A percentile compares a stretch with the other conserved stretches of the same genome.
Evolutionary conservation across 2,888 invertebrate genomes (phyloP).

Genomic region (Leucozona laternaria): DNA sequence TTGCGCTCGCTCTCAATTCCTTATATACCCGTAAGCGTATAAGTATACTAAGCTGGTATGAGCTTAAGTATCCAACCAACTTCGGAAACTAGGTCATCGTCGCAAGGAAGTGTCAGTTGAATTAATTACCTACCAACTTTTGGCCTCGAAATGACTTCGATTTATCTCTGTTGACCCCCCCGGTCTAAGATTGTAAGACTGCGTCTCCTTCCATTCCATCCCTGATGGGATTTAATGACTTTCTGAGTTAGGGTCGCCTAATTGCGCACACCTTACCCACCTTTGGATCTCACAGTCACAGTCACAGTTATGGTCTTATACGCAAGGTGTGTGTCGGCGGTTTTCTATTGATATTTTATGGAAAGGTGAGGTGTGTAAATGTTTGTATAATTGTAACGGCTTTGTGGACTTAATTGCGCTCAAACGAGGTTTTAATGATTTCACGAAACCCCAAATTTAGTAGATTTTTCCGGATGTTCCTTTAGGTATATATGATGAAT

Average conservation of each 20-base stretch:
- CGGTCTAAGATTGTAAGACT: constrained; percentile 25
- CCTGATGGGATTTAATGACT: constrained; percentile 53
- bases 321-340: background rate
- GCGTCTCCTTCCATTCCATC: background rate
- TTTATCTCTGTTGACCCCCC: constrained; percentile 70
- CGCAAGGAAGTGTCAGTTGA: constrained; percentile 64
- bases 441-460: constrained; percentile 36
- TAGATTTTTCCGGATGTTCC: constrained; percentile 43
- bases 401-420: constrained; percentile 60
- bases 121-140: constrained; percentile 71
- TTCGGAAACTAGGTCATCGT: constrained; percentile 55
- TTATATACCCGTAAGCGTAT: too few species aligned
- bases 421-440: constrained; percentile 48
- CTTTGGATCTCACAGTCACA: background rate
- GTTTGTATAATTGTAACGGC: constrained; percentile 49
- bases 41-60: constrained; percentile 1
- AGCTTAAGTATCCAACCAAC: background rate
- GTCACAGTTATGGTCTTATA: too few species aligned
- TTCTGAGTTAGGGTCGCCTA: constrained; percentile 60
- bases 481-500: constrained; percentile 33
- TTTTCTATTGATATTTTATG: constrained; percentile 14
- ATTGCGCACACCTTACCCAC: constrained; percentile 57
- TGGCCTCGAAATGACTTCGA: constrained; percentile 65
- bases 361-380: constrained; percentile 27
- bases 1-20: constrained; percentile 9